Base-by-base conservation (phyloP, 2,113 vertebrate species). In the Ancistrus triradiatus region DNA sequence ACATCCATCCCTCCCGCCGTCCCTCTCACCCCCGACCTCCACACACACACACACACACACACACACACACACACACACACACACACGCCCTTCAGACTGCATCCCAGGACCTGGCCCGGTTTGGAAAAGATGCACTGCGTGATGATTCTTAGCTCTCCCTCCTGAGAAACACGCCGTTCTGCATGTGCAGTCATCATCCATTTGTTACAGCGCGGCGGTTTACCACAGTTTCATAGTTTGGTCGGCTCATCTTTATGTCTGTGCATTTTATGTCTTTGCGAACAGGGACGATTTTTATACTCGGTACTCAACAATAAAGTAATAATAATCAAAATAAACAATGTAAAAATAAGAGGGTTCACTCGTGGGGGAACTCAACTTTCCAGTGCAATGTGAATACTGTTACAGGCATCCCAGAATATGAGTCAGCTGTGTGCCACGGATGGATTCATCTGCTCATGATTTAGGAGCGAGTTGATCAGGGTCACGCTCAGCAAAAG, bases 1-100 rank as follows among this genome's bases (percentile, higher is more conserved):
- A 56, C 19, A 44, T 55, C 42, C 62, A 60, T 33, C 27, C 49
- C 68, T 22, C 33, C 21, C 38, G 35, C 46, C 68, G 37, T 65
- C 43, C n/a, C n/a, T 51, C 35, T 9, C 17, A 22, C 19, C 18
- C 18, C 31, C 56, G 8, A 7, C 0, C 31, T 10, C 15, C 11
- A n/a, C n/a, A n/a, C n/a, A n/a, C n/a, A n/a, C n/a, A n/a, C n/a
- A 44, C 42, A 65, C 28, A 57, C 15, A 18, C 4, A 18, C 15
- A 11, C 31, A 53, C 25, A 53, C 3, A 21, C 27, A 24, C 19
- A 40, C 35, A 21, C 59, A 22, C 7, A 33, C 4, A 18, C 24
- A 15, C 55, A 42, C 52, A 42, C 17, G 10, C 22, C 9, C 59
- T 47, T 3, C 24, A 62, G 59, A 21, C 42, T 37, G 35, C 6